Percentiles rank a stretch among this genome's conserved stretches.
phyloP scores from a whole-genome alignment of 2,797 vertebrate genomes.

The Circus cinereus region DNA sequence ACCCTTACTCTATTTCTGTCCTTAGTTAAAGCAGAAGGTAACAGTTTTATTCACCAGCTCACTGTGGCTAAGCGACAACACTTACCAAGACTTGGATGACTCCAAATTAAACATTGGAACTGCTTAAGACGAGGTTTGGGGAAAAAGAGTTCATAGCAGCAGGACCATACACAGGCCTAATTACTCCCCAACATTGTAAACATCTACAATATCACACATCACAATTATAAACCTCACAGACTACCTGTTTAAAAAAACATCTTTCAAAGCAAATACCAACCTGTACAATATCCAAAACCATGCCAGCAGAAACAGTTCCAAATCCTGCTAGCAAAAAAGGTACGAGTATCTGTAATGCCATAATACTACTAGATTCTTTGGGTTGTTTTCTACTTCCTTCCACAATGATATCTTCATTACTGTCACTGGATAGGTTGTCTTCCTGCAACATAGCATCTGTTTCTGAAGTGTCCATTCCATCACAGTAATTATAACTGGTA shows the following conservation, averaged over 20 bases:
- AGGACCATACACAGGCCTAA: neutral
- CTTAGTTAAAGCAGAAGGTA: neutral
- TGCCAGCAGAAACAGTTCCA: constrained; percentile 94
- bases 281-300: constrained; percentile 97
- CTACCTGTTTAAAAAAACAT: neutral
- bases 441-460: constrained; percentile 86
- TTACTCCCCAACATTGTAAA: neutral
- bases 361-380: constrained; percentile 89
- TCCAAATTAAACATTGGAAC: neutral
- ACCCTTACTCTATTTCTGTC: neutral
- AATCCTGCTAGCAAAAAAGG: constrained; percentile 95
- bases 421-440: constrained; percentile 75
- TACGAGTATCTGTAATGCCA: constrained; percentile 91
- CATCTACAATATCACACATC: neutral
- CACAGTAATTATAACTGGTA: constrained; percentile 76
- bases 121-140: neutral
- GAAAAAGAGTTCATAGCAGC: neutral
- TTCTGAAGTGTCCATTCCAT: constrained; percentile 79
- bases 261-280: constrained; percentile 72
- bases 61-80: neutral
- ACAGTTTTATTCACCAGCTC: neutral
- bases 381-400: constrained; percentile 79
- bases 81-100: neutral
- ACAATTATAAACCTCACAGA: neutral
- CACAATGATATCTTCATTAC: constrained; percentile 72